Evolutionary conservation across 2,797 vertebrate genomes (phyloP).

Genomic region (Benthosema pterotum): DNA sequence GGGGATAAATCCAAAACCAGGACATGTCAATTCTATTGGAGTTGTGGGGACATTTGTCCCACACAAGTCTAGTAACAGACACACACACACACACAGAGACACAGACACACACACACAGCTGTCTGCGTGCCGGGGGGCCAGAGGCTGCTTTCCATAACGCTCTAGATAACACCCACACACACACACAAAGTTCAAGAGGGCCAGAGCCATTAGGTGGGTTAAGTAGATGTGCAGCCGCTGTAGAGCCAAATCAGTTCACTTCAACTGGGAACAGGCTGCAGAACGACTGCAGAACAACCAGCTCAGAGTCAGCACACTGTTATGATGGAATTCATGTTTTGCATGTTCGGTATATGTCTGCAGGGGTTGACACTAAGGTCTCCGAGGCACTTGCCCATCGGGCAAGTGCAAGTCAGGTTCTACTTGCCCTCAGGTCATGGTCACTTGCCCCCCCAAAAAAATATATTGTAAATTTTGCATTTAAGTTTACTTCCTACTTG

Average conservation of each 20-base stretch:
- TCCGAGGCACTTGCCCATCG: too few relatives aligned
- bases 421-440: too few relatives aligned
- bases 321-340: neutral
- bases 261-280: conserved; percentile 33
- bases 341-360: neutral
- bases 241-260: conserved; percentile 50
- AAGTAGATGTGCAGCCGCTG: conserved; percentile 40
- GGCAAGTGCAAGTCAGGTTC: too few relatives aligned
- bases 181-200: conserved; percentile 45
- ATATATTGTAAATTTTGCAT: too few relatives aligned
- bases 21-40: too few relatives aligned
- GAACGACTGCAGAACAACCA: conserved; percentile 9
- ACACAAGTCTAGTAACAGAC: too few relatives aligned
- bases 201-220: conserved; percentile 55
- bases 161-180: conserved; percentile 69
- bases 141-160: conserved; percentile 74
- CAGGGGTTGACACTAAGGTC: too few relatives aligned
- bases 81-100: neutral
- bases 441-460: too few relatives aligned
- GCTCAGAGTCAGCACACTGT: neutral
- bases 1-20: too few relatives aligned
- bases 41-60: too few relatives aligned
- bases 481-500: too few relatives aligned
- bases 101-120: conserved; percentile 22
- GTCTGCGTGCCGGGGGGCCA: conserved; percentile 48